Base-by-base conservation (phyloP, 2,797 vertebrate species). In the Erethizon dorsatum region DNA sequence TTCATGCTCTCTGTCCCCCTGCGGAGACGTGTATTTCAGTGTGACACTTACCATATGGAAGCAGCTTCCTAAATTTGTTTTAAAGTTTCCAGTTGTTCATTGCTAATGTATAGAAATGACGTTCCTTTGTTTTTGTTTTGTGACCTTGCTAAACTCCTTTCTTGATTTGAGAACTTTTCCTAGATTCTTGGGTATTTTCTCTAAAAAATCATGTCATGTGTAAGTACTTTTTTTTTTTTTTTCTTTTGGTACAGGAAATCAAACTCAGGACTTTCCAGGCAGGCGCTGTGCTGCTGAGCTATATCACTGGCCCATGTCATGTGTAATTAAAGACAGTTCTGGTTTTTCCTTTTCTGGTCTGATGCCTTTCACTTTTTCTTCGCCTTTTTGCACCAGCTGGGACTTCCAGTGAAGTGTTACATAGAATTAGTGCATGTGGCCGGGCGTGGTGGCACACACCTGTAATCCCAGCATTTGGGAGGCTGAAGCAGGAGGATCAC, bases 161-260 rank as follows among this genome's bases (percentile, higher is more conserved):
- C 17, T 18, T 47, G 8, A 33, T 33, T 61, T 31, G 69, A 57
- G 9, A 91, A 77, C 6, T 52, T 73, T 56, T 59, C 93, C 18
- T 77, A 31, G 82, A 47, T 75, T 41, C 57, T 94, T 71, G 47
- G 45, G n/a, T 56, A 4, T 90, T 88, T 92, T 83, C 79, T 65
- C 1, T 9, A 63, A 78, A 87, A 92, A 84, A 63, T 54, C 90
- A 83, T 50, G n/a, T 15, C 50, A 15, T 79, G n/a, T 41, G 67
- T 41, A 20, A 47, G 37, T 41, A 41, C 37, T 41, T 41, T 41
- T 41, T 41, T 41, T 41, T 41, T 41, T 41, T 41, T 41, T 41
- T 41, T 41, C 2, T 41, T 41, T 41, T 41, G 37, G 37, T 41
- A 41, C 37, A 41, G 37, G 37, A 41, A 41, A 41, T 41, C 37